phyloP scores from a whole-genome alignment of 2,113 vertebrate genomes.

The Microcebus griseorufus region DNA sequence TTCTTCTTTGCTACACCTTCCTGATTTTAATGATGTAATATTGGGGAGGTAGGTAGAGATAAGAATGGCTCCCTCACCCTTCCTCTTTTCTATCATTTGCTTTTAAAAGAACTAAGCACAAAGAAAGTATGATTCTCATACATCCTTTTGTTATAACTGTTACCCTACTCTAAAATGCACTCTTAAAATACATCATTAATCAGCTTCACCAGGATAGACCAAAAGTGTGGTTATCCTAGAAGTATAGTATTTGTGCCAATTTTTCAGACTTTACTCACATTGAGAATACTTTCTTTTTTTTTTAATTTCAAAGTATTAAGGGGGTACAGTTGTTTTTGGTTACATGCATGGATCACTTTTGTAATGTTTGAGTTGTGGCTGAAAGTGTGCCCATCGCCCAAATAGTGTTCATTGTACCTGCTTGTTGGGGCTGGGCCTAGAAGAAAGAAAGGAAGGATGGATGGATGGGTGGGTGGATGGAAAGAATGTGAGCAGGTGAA shows the following conservation, averaged over 20 bases:
- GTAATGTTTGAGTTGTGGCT: too few relatives aligned
- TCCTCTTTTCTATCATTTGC: not conserved
- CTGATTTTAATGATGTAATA: not conserved
- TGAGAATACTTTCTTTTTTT: not conserved
- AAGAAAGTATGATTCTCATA: not conserved
- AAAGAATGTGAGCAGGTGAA: too few relatives aligned
- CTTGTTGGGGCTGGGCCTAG: too few relatives aligned
- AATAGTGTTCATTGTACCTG: too few relatives aligned
- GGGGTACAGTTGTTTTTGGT: too few relatives aligned
- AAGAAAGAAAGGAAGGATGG: too few relatives aligned
- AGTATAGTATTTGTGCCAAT: not conserved
- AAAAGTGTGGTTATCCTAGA: not conserved
- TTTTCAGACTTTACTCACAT: not conserved
- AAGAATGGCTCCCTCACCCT: not conserved
- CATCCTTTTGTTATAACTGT: not conserved
- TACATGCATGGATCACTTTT: too few relatives aligned
- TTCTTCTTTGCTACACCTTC: not conserved
- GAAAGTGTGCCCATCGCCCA: too few relatives aligned
- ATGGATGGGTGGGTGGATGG: too few relatives aligned
- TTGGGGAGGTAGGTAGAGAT: not conserved
- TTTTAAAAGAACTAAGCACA: conserved; percentile 26
- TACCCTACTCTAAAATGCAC: not conserved
- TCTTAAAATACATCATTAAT: not conserved
- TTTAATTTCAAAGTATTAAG: too few relatives aligned
- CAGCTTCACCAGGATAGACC: not conserved